Base-by-base conservation (phyloP, 2,888 invertebrate genomes). In the Neoitamus cyanurus region DNA sequence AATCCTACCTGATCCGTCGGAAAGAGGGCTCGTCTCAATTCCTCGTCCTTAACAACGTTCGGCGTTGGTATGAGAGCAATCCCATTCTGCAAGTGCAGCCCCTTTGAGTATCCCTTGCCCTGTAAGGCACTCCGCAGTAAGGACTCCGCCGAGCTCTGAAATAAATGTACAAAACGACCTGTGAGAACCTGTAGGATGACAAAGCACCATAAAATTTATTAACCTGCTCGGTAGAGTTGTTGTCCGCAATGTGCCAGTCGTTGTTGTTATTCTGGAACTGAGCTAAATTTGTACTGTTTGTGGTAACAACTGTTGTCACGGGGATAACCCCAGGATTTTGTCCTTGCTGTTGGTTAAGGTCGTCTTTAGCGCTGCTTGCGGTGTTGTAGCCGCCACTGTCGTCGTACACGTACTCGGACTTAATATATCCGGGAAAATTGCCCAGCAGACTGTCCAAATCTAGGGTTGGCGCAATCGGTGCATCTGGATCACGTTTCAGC, bases 381-480 rank as follows among this genome's bases (percentile, higher is more conserved):
- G 95, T 94, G 85, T 94, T 93, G 88, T 95, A 95, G 82, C 95
- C 95, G 87, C 94, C 95, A 87, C 94, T 94, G 88, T 96, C 96
- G 88, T 96, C 96, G 88, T 96, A 95, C 25, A 93, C 94, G 90
- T 95, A 96, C 91, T 95, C 95, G 42, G 94, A 94, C 92, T 95
- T 95, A 85, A 95, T 94, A 86, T 93, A 93, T 4, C 92, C 92
- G 0, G 94, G 94, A 88, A 95, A 95, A 88, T 94, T 95, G 89
- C 94, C 96, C 87, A 97, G 92, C 88, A 97, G 94, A 80, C 96
- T 95, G 90, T 97, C 96, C 88, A 97, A 93, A 90, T 97, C 96
- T 88, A 96, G 86, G 92, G 94, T 86, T 89, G 90, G 88, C 90
- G 93, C 88, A 93, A 95, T 90, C 70, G 93, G 92, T 13, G 91